These are phyloP conservation scores for Atractosteus spatula DNA, from an alignment of 2,113 vertebrate genomes.

Conservation along the genomic window DNA sequence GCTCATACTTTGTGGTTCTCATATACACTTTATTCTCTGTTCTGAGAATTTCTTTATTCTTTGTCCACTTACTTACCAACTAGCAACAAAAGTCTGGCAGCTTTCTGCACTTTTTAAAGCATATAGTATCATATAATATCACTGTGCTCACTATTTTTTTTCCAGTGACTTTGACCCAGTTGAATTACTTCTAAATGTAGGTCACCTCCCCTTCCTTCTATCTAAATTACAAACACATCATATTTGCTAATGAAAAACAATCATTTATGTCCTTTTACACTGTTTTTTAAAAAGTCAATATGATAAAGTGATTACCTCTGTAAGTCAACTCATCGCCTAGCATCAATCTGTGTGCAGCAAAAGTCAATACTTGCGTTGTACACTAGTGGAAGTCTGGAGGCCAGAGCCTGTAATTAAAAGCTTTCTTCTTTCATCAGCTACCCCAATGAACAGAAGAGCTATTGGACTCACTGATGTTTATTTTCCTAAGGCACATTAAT, in stretches of 20 bases:
- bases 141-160: constrained; percentile 19
- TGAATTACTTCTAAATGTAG: constrained; percentile 46
- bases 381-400: not conserved
- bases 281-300: constrained; percentile 30
- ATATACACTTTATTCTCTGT: no score
- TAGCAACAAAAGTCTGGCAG: no score
- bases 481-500: no score
- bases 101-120: no score
- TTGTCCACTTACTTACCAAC: no score
- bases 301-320: constrained; percentile 29
- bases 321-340: constrained; percentile 13
- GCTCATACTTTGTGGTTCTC: no score
- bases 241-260: constrained; percentile 46
- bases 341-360: constrained; percentile 26
- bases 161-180: constrained; percentile 45
- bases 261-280: constrained; percentile 11
- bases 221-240: constrained; percentile 44
- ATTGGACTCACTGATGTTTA: no score
- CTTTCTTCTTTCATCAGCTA: not conserved
- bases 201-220: constrained; percentile 36
- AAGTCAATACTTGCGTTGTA: not conserved
- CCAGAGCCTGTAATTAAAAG: not conserved
- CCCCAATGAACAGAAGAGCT: no score
- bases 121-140: no score
- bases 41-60: no score